Evolutionary conservation across 2,888 invertebrate species (phyloP), one percentile per base, ranked within the genome.

Genomic region (Hypsopygia costalis): DNA sequence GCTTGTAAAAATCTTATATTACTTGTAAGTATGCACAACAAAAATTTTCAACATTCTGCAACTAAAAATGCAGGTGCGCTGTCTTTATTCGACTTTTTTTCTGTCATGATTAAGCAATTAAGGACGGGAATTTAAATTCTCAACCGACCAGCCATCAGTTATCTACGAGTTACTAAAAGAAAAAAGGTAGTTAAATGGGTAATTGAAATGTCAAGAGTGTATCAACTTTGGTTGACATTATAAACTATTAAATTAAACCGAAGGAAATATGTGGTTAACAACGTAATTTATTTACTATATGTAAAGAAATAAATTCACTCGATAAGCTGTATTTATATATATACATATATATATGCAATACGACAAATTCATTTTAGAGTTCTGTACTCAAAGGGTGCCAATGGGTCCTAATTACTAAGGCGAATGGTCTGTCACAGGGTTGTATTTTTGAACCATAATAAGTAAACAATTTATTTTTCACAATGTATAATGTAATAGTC

Each of bases 121-220:
- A 11, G 31, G 6, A n/a, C 11, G 7, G 1, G n/a, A 31, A 30
- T 30, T 37, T 37, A 27, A 35, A 36, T 36, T 36, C 28, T 30
- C 11, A 30, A 31, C 21, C 36, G 28, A 37, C 20, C 11, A 20
- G 7, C 20, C 36, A 31, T 37, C 30, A 37, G 36, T 37, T 30
- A 37, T 30, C 30, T 29, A 37, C 36, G 29, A 20, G 1, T 25
- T 25, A 8, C 6, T 7, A 8, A 25, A 25, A 25, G n/a, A 6
- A 25, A 25, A 25, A 25, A 25, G 4, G n/a, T 3, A 25, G 30
- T 21, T 37, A 37, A 30, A 31, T 31, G 30, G 30, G 4, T 37
- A 37, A 37, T 37, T 37, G 36, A 37, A 37, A 37, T 37, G 36
- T 37, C 36, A 30, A 11, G 36, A 30, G 36, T 37, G 20, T 30